Base-by-base conservation (phyloP, 2,888 invertebrate genomes). In the Amphipoea oculea region DNA sequence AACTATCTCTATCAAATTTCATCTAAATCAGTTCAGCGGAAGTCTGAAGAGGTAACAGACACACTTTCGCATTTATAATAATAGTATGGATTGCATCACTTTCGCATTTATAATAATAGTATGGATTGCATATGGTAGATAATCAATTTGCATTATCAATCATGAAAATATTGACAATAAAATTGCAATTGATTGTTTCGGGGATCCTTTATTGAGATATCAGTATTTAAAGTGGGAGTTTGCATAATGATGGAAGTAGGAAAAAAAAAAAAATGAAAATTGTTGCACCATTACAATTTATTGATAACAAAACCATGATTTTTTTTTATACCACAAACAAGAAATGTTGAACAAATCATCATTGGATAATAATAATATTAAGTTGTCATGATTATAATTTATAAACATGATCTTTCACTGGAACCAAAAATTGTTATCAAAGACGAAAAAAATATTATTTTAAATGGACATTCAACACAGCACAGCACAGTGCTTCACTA, bases 251-350 rank as follows among this genome's bases (percentile, higher is more conserved):
- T 23, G 23, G 36, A 36, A 23, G 1, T 7, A 20, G 12, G 78
- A 29, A 74, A 70, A 84, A 82, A 73, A 86, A 86, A 83, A 83
- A 62, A 2, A n/a, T 20, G 9, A 23, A 60, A 73, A 57, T 73
- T 79, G 68, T 89, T 92, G 89, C 89, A 92, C 78, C 89, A 90
- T 89, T 92, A 92, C 90, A 88, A 88, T 94, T 92, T 92, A 92
- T 93, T 94, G 86, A 86, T 90, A 92, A 91, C 87, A 92, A 84
- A 79, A 81, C 73, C 83, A 88, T 82, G 82, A 88, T 36, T 40
- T 40, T 40, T 90, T 84, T 81, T 81, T 67, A 70, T 85, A 83
- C 86, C 83, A 89, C 84, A 88, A 87, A 88, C 73, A 80, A 88
- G 84, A 83, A 87, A 88, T 88, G 83, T 86, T 71, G 45, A 78